Base-by-base conservation (phyloP, 2,888 invertebrate genomes). In the Cerastis leucographa region DNA sequence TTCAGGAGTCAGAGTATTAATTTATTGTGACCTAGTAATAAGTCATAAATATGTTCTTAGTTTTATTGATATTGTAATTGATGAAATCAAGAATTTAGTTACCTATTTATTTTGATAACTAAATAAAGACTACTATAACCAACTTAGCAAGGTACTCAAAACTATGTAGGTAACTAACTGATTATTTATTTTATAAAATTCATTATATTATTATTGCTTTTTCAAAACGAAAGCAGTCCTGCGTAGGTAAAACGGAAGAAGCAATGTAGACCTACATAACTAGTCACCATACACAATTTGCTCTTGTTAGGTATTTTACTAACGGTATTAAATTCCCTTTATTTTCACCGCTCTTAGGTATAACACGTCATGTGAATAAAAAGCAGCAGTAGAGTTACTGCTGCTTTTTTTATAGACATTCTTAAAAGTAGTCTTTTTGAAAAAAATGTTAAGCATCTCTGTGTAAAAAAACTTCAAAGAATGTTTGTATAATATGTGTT, bases 401-500 rank as follows among this genome's bases (percentile, higher is more conserved):
- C n/a, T 9, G 12, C 2, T 75, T 73, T 42, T 65, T 81, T 51
- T 2, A 40, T 40, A 59, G 12, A 59, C 44, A 78, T 78, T 44
- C 22, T 54, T 51, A 78, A 25, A 65, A 25, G n/a, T 11, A 44
- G 35, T 14, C 7, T 56, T 61, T 68, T 65, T 66, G 46, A 56
- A 14, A 51, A 62, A 42, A 29, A 67, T 51, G 22, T 78, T 2
- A 17, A 29, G 1, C 19, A 46, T 22, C 46, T 59, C 42, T 42
- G 22, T 74, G 22, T 49, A 72, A 71, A 40, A 42, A 61, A 71
- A 66, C 17, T 40, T n/a, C 44, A 56, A 74, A 67, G 74, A 71
- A 65, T 81, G 51, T 66, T 71, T 71, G 64, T 66, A 67, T 62
- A 14, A 29, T 51, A 49, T 40, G 51, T 64, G 25, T 49, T 61